These are phyloP conservation scores for Limnephilus rhombicus DNA, from an alignment of 2,888 invertebrate genomes.

Conservation along the genomic window DNA sequence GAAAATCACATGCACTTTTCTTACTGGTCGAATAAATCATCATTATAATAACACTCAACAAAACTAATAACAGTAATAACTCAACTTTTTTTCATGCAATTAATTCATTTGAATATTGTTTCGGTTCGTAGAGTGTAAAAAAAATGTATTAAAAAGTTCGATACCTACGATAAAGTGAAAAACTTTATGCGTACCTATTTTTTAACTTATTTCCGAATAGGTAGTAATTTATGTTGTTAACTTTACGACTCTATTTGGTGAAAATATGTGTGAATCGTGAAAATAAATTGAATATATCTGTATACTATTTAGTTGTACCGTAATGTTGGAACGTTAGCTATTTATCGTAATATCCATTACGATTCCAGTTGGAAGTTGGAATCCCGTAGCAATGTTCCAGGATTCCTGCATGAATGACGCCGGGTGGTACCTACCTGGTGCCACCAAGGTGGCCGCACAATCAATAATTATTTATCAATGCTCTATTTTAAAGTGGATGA, in stretches of 20 bases:
- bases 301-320: neutral
- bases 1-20: slow-evolving; percentile 38
- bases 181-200: neutral
- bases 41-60: neutral
- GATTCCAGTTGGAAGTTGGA: neutral
- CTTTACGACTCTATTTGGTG: neutral
- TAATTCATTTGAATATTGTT: neutral
- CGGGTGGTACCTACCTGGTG: neutral
- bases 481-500: neutral
- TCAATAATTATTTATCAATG: neutral
- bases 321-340: neutral
- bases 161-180: neutral
- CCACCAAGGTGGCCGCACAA: neutral
- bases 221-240: neutral
- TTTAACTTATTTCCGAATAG: neutral
- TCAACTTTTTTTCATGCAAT: neutral
- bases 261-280: neutral
- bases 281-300: neutral
- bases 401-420: neutral
- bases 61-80: neutral
- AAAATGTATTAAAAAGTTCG: neutral
- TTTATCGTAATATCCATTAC: neutral
- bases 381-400: neutral
- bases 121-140: neutral
- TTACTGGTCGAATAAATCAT: no score